Base-by-base conservation (phyloP, 2,888 invertebrate genomes). In the Prionchulus punctatus region DNA sequence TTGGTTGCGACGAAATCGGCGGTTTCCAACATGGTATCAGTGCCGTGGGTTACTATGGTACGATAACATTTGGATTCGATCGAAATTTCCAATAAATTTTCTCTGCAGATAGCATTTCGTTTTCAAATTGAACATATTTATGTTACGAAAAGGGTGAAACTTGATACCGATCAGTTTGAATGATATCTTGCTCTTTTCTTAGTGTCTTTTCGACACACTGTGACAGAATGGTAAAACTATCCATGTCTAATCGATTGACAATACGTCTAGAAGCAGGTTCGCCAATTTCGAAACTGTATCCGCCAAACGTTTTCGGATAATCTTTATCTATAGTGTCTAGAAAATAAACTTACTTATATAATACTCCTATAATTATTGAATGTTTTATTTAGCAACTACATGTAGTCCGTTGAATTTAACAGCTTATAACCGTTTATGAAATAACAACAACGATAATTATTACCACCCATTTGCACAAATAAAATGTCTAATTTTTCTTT, bases 251-350 rank as follows among this genome's bases (percentile, higher is more conserved):
- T 4, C 62, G 56, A 4, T 30, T 18, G 21, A 60, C 21, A 21
- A 58, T 45, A 7, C 48, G 30, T 2, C 18, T 12, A 27, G 48
- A 1, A 2, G 60, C 59, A 25, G 60, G 58, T 18, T 60, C 59
- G 12, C 60, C 56, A 23, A 67, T 64, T 53, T 67, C 66, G 57
- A 67, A 67, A 1, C 63, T 62, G 55, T 66, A 67, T 23, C 65
- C 66, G 2, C 61, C 58, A 2, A 59, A 58, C 1, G 51, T 55
- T 25, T 59, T 60, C 1, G 67, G 67, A 54, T 67, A 67, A 42
- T 59, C 62, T 55, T 67, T 67, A 55, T 67, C 67, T 21, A 67
- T 67, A 4, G 67, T 67, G n/a, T 66, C 67, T 65, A 27, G n/a
- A 51, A 27, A 23, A 21, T 7, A 47, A 47, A 21, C 7, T 23